These are phyloP conservation scores for Phymanthus crucifer DNA, from an alignment of 92 coral and sea anemone genomes.

Conservation along the genomic window DNA sequence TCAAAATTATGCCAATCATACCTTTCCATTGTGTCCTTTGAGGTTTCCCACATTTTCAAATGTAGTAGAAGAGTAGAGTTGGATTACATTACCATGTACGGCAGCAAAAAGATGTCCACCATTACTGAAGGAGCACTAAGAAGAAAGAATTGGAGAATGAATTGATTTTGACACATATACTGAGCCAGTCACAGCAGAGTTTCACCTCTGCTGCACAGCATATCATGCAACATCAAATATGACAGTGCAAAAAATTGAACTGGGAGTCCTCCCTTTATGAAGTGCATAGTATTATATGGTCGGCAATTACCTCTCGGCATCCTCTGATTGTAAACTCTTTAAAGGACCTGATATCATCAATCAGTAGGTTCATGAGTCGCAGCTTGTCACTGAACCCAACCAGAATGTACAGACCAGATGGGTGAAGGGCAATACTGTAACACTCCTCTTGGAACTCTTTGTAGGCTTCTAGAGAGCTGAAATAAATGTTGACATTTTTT, in stretches of 20 bases:
- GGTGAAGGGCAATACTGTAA: conserved; percentile 98
- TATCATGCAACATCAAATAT: no score
- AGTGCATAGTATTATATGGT: no score
- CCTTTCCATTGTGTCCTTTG: conserved; percentile 99
- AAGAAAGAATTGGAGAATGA: neutral
- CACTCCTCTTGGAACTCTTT: conserved; percentile 99
- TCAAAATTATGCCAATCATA: neutral
- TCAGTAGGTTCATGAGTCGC: conserved; percentile 93
- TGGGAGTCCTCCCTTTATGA: neutral
- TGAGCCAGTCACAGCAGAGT: no score
- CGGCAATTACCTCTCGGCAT: conserved; percentile 96
- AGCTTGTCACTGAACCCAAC: conserved; percentile 99
- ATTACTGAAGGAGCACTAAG: conserved; percentile 95
- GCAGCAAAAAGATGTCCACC: conserved; percentile 99
- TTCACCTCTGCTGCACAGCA: no score
- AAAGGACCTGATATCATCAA: conserved; percentile 97
- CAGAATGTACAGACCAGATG: conserved; percentile 95
- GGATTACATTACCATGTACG: conserved; percentile 98
- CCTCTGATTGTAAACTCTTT: conserved; percentile 98
- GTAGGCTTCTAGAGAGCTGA: conserved; percentile 84
- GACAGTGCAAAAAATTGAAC: neutral
- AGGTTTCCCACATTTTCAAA: conserved; percentile 98
- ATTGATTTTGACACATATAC: no score
- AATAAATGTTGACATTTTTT: no score
- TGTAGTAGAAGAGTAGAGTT: conserved; percentile 94